Evolutionary conservation across 2,888 invertebrate genomes (phyloP).

Genomic region (Caenorhabditis virilis): DNA sequence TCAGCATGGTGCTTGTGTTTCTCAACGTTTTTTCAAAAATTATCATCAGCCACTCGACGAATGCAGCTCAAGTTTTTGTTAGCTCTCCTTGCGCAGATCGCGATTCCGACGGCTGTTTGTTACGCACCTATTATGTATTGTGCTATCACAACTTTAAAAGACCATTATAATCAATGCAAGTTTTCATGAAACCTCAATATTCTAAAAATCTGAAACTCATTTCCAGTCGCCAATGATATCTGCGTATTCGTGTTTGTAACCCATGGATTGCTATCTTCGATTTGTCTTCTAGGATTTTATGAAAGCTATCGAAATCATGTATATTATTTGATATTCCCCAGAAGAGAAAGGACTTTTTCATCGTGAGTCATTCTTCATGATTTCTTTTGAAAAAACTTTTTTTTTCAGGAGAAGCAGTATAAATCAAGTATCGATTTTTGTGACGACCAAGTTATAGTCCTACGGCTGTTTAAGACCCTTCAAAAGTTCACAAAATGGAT

Average conservation of each 20-base stretch:
- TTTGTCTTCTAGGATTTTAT: conserved; percentile 14
- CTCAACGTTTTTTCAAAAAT: conserved; percentile 13
- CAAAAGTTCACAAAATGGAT: neutral
- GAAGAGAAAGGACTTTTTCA: neutral
- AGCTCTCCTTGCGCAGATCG: conserved; percentile 19
- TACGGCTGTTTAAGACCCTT: too few species aligned
- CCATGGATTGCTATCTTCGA: conserved; percentile 14
- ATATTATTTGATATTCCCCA: neutral
- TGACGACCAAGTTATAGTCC: too few species aligned
- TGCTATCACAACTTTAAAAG: conserved; percentile 11
- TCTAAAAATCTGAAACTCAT: neutral
- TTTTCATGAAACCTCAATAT: neutral
- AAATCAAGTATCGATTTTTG: neutral
- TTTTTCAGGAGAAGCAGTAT: too few species aligned
- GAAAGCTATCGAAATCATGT: conserved; percentile 13
- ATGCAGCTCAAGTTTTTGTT: conserved; percentile 27
- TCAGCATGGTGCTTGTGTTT: conserved; percentile 17
- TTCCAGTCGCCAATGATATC: conserved; percentile 26
- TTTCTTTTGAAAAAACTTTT: too few species aligned
- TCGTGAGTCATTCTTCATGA: too few species aligned
- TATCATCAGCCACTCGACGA: conserved; percentile 14
- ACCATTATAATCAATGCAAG: conserved; percentile 26
- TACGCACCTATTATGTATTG: conserved; percentile 18
- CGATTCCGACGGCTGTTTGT: conserved; percentile 16
- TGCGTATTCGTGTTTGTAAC: conserved; percentile 18